Conservation (phyloP, 2,113 vertebrate species). For the Nettapus auritus region DNA sequence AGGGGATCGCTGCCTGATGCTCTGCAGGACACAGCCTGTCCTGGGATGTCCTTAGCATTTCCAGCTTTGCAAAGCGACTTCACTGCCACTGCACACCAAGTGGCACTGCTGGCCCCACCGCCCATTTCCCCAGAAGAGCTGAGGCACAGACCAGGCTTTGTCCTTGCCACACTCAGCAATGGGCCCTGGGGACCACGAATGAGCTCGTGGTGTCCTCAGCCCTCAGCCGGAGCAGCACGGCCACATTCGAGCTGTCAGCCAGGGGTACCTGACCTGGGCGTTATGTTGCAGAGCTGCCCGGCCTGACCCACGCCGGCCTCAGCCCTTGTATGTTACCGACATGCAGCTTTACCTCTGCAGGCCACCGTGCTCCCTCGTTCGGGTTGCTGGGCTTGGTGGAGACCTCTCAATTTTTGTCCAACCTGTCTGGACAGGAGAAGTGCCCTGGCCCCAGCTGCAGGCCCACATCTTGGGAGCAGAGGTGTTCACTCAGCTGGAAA, state of each 20-base stretch:
- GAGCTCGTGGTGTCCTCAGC: neutral
- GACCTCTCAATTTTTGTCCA: neutral
- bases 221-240: neutral
- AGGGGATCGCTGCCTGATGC: neutral
- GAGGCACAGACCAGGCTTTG: too few relatives aligned
- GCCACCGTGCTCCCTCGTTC: neutral
- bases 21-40: neutral
- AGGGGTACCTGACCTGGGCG: neutral
- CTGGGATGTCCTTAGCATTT: neutral
- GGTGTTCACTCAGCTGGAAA: neutral
- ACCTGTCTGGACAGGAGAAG: neutral
- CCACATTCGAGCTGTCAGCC: neutral
- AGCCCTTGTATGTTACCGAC: neutral
- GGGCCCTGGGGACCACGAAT: neutral
- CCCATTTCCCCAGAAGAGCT: too few relatives aligned
- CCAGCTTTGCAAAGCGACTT: neutral
- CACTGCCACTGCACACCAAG: too few relatives aligned
- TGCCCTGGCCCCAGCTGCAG: neutral
- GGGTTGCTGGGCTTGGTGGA: neutral
- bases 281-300: neutral
- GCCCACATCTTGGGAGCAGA: neutral
- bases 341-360: neutral
- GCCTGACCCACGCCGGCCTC: neutral
- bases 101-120: too few relatives aligned
- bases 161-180: rapidly evolving